Base-by-base conservation (phyloP, 2,888 invertebrate species). In the Pogonocherus hispidulus region DNA sequence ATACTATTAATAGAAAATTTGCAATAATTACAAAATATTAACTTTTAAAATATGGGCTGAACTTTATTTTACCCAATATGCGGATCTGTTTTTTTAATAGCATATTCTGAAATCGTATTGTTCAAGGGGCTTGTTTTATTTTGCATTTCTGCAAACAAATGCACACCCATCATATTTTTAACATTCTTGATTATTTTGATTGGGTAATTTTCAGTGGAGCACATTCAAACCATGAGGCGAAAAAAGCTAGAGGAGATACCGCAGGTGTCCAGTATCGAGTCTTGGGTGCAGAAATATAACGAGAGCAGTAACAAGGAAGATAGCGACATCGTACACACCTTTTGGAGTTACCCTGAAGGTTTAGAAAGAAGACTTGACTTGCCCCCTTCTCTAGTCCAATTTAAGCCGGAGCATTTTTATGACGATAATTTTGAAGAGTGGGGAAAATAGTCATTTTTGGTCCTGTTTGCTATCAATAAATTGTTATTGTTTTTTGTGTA, bases 331-430 rank as follows among this genome's bases (percentile, higher is more conserved):
- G 85, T 88, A 68, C 78, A 86, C 2, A 84, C 89, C 1, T 87
- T 87, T 1, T 91, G 91, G 91, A 86, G 80, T 5, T 89, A 89
- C 74, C 89, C 90, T 37, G 77, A 83, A 3, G 73, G 80, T 44
- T 83, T 90, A 52, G 88, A 88, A 51, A 83, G 81, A 60, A 86
- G 86, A 71, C 79, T 81, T 2, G 87, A 88, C 72, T 81, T 92
- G 67, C 91, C 92, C 14, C 90, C 90, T 0, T 92, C 92, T 52
- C 75, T 91, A 9, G 87, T 86, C 75, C 89, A 87, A 72, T 83
- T 91, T 22, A 87, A 85, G 52, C 82, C 88, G 0, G 87, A 89
- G 60, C 87, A 88, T 76, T 89, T 91, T 76, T 72, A 72, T 5
- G 80, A 87, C 76, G 86, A 85, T 3, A 81, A 86, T 73, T 86